Evolutionary conservation across 2,113 vertebrate genomes (phyloP), one percentile per base, ranked within the genome.

Genomic region (Scophthalmus maximus): DNA sequence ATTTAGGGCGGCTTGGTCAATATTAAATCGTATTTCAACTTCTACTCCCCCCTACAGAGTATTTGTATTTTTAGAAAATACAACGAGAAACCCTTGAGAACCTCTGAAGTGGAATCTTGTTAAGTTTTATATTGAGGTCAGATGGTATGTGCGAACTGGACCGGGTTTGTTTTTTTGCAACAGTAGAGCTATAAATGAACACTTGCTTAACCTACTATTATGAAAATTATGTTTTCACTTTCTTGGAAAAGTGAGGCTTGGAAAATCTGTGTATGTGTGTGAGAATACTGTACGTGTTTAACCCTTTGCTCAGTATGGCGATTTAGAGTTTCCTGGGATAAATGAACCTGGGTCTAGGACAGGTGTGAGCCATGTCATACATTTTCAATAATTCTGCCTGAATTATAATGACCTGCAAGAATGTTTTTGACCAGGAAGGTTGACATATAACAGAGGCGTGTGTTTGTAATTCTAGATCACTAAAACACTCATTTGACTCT

Each of bases 121-220:
- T 56, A 77, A 68, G 69, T 86, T 85, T 87, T 76, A 78, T 60
- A 32, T 72, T 70, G 81, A 72, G 87, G 84, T 83, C 57, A 66
- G 68, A 69, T 63, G 63, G 72, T 82, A 81, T 86, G 79, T 81
- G 77, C 70, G 32, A 88, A 85, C 69, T 82, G 67, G 66, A 73
- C 66, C 20, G 4, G 40, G 68, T 68, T 78, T 23, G 52, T 55
- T 75, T 80, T 65, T 62, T 87, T 86, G 86, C 75, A 9, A 85
- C 81, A 79, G 72, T 40, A 30, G 40, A 25, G 62, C 88, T 87
- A 89, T 87, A 90, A 88, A 89, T 82, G 84, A 88, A 87, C 68
- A 85, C 80, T 79, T 78, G 79, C 87, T 86, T 63, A 89, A 87
- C 87, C 82, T 90, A 87, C 87, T 88, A 87, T 87, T 87, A 89